Conservation (phyloP, 2,888 invertebrate species). For the Oxyscelio sp. region DNA sequence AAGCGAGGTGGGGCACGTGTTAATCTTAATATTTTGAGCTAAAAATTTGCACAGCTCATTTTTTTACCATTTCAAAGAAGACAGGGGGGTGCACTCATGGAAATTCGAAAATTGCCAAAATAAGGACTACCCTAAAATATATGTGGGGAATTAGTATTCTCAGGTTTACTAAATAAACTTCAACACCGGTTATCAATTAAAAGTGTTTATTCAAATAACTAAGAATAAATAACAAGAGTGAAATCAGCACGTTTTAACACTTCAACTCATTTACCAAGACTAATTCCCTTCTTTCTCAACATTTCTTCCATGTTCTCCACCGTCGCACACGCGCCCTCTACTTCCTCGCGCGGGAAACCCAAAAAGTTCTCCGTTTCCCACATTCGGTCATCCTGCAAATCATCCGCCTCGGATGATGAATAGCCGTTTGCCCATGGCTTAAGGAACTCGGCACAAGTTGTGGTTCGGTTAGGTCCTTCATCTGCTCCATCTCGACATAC, state of each 20-base stretch:
- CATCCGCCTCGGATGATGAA: conserved; percentile 20
- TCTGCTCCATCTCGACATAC: not conserved
- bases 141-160: too few relatives aligned
- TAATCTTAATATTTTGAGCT: too few relatives aligned
- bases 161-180: not conserved
- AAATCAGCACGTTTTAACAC: not conserved
- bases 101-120: too few relatives aligned
- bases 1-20: too few relatives aligned
- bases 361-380: conserved; percentile 6
- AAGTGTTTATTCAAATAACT: not conserved
- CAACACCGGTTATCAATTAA: not conserved
- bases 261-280: not conserved
- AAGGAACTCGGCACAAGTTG: conserved; percentile 28
- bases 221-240: not conserved
- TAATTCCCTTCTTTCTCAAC: not conserved
- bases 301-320: too few relatives aligned
- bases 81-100: too few relatives aligned
- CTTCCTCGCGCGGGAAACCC: too few relatives aligned
- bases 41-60: too few relatives aligned
- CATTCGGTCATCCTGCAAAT: conserved; percentile 38
- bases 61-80: too few relatives aligned
- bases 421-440: conserved; percentile 18
- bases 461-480: conserved; percentile 27
- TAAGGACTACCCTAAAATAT: too few relatives aligned
- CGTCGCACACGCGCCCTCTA: not conserved